Evolutionary conservation across 2,888 invertebrate species (phyloP).

Genomic region (Physocephala rufipes): DNA sequence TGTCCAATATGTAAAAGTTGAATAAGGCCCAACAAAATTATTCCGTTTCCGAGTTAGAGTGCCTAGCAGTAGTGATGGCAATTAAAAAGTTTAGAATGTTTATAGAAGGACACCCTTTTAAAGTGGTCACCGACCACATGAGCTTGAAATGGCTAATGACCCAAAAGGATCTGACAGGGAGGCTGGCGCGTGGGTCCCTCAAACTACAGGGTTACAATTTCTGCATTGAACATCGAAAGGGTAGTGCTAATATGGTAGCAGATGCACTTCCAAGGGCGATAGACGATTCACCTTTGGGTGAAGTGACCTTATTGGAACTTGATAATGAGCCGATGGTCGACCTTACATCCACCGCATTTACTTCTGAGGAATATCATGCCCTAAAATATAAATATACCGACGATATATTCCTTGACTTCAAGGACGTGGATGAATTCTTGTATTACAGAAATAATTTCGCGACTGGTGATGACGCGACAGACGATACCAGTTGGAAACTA

Average conservation of each 20-base stretch:
- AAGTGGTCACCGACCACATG: constrained; percentile 27
- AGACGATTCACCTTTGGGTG: not conserved
- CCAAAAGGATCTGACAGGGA: constrained; percentile 20
- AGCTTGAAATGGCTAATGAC: constrained; percentile 26
- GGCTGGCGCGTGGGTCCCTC: constrained; percentile 22
- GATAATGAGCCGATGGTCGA: constrained; percentile 13
- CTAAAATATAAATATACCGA: not conserved
- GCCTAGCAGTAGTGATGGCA: constrained; percentile 27
- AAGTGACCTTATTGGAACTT: not conserved
- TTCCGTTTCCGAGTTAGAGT: constrained; percentile 25
- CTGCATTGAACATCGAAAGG: constrained; percentile 11
- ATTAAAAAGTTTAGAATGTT: constrained; percentile 27
- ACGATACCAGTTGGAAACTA: constrained; percentile 19
- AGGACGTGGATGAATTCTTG: not conserved
- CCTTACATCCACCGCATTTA: not conserved
- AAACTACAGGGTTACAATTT: constrained; percentile 23
- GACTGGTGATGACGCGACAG: constrained; percentile 1
- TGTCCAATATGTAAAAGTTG: constrained; percentile 40
- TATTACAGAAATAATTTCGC: constrained; percentile 12
- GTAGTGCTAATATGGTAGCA: constrained; percentile 20
- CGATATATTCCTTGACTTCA: constrained; percentile 8
- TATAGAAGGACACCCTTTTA: constrained; percentile 24
- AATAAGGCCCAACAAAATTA: constrained; percentile 35
- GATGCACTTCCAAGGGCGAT: constrained; percentile 16
- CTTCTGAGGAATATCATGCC: constrained; percentile 14